Conservation (phyloP, 2,888 invertebrate genomes). For the Eudiplozoon nipponicum region DNA sequence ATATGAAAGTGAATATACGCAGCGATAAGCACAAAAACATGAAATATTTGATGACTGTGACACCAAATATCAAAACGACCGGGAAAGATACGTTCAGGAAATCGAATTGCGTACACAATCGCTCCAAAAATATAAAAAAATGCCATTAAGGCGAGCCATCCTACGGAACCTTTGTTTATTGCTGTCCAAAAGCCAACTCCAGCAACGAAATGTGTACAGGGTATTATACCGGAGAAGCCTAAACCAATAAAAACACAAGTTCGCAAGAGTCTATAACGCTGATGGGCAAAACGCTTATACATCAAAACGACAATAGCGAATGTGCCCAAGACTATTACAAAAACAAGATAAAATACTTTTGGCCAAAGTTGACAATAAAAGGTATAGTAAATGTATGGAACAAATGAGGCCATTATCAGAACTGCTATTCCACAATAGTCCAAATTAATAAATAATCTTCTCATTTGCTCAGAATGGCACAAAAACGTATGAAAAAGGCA, state of each 20-base stretch:
- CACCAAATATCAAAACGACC: slow-evolving; percentile 88
- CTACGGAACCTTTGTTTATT: slow-evolving; percentile 58
- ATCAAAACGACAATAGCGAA: slow-evolving; percentile 71
- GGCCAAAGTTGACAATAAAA: slow-evolving; percentile 86
- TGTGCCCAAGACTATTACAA: slow-evolving; percentile 62
- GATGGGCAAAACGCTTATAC: slow-evolving; percentile 84
- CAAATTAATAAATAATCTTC: slow-evolving; percentile 82
- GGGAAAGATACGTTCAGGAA: slow-evolving; percentile 93
- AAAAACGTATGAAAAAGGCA: slow-evolving; percentile 87
- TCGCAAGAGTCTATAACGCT: slow-evolving; percentile 29
- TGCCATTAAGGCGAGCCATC: slow-evolving; percentile 74
- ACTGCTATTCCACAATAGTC: slow-evolving; percentile 95
- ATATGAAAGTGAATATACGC: slow-evolving; percentile 95
- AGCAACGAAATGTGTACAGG: slow-evolving; percentile 71
- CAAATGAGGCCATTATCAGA: slow-evolving; percentile 88
- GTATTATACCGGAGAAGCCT: slow-evolving; percentile 74
- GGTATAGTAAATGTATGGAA: slow-evolving; percentile 95
- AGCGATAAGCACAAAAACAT: slow-evolving; percentile 73
- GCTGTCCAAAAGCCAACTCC: slow-evolving; percentile 78
- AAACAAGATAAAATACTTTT: slow-evolving; percentile 56
- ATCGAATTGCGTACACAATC: slow-evolving; percentile 63
- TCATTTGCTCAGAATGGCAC: slow-evolving; percentile 85
- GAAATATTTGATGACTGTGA: slow-evolving; percentile 97
- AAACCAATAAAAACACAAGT: slow-evolving; percentile 65
- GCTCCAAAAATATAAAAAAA: slow-evolving; percentile 73